Evolutionary conservation across 2,888 invertebrate genomes (phyloP), one percentile per base, ranked within the genome.

Genomic region (Parnassius glacialis): DNA sequence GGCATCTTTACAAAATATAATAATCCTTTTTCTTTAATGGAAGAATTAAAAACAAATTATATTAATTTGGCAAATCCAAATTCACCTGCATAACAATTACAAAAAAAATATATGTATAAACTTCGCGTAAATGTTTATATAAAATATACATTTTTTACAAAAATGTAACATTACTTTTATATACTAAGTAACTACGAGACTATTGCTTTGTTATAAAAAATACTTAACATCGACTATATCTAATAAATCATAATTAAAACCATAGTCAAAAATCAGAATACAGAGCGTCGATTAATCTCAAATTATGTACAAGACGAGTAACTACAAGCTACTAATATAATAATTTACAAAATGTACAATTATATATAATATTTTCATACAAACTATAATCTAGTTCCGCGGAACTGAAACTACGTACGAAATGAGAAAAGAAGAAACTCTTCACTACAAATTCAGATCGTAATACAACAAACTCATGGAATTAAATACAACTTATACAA

Each of bases 81-180:
- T 90, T 89, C 80, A 86, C 86, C 86, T 81, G 68, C 76, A 74
- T 83, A 85, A 85, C 81, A 83, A 81, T 81, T 84, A 84, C 83
- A 84, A 74, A 74, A 72, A 58, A 62, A 57, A 62, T 58, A 84
- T 73, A 83, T 80, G 75, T 82, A 82, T 84, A 82, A 83, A 84
- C 79, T 81, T 81, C 76, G 82, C 81, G 75, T 85, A 84, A 82
- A 86, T 81, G 85, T 84, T 85, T 84, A 85, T 84, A 84, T 81
- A 85, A 87, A 87, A 88, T 90, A 89, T 90, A 90, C 88, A 88
- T 85, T 86, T 89, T 87, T 84, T 90, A 89, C 87, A 90, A 83
- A 80, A 84, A 84, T 84, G 82, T 83, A 84, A 85, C 79, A 81
- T 83, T 81, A 83, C 79, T 76, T 63, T 63, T 61, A 56, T 3